phyloP scores from a whole-genome alignment of 1,140 invertebrate genomes.

The Brachionus paranguensis region DNA sequence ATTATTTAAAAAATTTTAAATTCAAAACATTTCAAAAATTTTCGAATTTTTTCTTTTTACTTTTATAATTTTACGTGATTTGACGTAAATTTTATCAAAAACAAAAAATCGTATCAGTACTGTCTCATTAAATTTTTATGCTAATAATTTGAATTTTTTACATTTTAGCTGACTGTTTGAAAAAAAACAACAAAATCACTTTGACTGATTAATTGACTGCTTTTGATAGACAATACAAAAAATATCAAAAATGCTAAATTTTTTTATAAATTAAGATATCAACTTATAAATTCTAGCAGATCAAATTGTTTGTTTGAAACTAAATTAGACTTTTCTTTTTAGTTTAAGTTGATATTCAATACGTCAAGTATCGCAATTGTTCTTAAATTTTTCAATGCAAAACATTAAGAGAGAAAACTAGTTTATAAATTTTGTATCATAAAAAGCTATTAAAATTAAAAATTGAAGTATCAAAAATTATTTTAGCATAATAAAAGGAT shows the following conservation, averaged over 20 bases:
- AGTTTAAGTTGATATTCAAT: neutral
- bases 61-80: no score
- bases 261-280: neutral
- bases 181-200: no score
- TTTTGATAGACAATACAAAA: no score
- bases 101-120: no score
- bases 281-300: neutral
- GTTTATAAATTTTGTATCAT: neutral
- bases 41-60: no score
- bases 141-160: no score
- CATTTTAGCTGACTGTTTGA: no score
- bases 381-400: neutral
- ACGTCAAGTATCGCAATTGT: neutral
- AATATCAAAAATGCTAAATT: no score
- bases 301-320: neutral
- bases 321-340: neutral
- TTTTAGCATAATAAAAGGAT: neutral
- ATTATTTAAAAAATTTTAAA: neutral
- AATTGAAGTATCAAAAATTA: neutral
- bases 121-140: no score
- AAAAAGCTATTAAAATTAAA: neutral
- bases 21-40: neutral
- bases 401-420: neutral
- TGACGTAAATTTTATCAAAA: no score
- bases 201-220: no score